Evolutionary conservation across 2,888 invertebrate genomes (phyloP), one percentile per base, ranked within the genome.

Genomic region (Graphium colonna): DNA sequence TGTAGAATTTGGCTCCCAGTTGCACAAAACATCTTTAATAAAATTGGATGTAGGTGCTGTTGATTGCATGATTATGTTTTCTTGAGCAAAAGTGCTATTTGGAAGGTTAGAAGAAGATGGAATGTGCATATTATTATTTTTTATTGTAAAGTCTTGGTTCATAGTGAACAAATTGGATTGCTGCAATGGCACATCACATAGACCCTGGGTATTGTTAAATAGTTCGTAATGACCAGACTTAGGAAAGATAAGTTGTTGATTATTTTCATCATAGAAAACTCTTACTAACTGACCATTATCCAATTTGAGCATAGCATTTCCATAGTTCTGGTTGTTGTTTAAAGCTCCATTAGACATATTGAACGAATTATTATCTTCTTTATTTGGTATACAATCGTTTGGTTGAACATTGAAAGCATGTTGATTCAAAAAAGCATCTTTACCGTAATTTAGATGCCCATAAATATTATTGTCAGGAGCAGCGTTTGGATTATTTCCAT

Each of bases 21-120:
- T 94, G 8, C 94, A 93, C 49, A 94, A 91, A 40, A 95, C 85
- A 77, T 94, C 94, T 65, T 94, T 94, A 54, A 95, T 91, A 58
- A 94, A 86, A 63, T 92, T 88, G 13, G 89, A 91, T 42, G 85
- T 82, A 45, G 79, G 81, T 21, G 68, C 68, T 59, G 71, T 77
- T 15, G 75, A 57, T 44, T 77, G 75, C 38, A 67, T 69, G 55
- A 69, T 78, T 1, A 71, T 59, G 61, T 70, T 79, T 50, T 86
- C 82, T 52, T 72, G 74, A 45, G 60, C 63, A 53, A 71, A 82
- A 42, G 63, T 63, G 46, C 62, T 71, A 50, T 68, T 73, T 43
- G 73, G 77, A 38, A 69, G 68, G 5, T 73, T 65, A 33, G 72
- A 62, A 40, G 76, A 55, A 33, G 72, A 59, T 54, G 76, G 73